Conservation (phyloP, 2,797 vertebrate genomes). For the Sternotherus odoratus region DNA sequence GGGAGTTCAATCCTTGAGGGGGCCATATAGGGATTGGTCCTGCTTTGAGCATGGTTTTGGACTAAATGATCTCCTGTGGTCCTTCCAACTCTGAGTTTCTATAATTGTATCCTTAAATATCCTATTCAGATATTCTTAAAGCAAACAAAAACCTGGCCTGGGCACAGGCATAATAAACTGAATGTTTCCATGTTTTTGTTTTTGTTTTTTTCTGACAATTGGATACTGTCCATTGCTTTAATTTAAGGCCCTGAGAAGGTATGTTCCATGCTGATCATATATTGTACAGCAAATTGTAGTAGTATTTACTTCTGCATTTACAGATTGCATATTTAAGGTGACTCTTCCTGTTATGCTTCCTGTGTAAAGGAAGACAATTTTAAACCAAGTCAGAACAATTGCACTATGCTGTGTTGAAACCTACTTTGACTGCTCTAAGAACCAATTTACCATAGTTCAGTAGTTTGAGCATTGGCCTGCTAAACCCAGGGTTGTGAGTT, state of each 20-base stretch:
- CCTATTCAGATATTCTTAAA: background rate
- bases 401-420: rapidly evolving
- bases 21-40: no score
- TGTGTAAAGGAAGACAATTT: background rate
- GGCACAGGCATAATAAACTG: background rate
- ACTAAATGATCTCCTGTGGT: no score
- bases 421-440: conserved; percentile 10
- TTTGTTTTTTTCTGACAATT: background rate
- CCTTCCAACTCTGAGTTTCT: no score
- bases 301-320: conserved; percentile 24
- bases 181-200: background rate
- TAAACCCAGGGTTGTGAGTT: no score
- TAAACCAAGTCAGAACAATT: background rate
- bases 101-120: no score
- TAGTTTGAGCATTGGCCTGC: no score
- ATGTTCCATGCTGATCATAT: conserved; percentile 39
- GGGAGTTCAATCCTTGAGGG: no score
- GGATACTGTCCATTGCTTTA: conserved; percentile 29
- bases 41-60: no score
- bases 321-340: background rate
- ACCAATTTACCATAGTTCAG: background rate
- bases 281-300: conserved; percentile 15
- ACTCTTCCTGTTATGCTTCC: conserved; percentile 19
- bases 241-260: conserved; percentile 7
- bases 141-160: background rate